Evolutionary conservation across 1,140 invertebrate species (phyloP).

Genomic region (Procambarus virginalis): DNA sequence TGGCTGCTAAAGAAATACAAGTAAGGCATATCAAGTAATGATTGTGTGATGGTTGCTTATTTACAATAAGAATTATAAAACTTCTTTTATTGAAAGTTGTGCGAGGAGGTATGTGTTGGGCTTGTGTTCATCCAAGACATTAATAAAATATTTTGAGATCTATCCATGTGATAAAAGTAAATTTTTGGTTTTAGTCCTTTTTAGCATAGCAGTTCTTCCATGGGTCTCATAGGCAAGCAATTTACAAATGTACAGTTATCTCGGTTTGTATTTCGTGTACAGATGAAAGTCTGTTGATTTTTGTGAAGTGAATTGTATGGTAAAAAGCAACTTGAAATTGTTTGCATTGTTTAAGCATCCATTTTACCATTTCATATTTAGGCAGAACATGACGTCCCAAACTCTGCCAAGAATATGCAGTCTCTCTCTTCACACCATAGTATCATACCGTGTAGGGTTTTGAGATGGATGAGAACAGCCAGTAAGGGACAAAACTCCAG

Average conservation of each 20-base stretch:
- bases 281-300: slow-evolving; percentile 42
- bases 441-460: slow-evolving; percentile 23
- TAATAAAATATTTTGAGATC: slow-evolving; percentile 25
- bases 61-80: slow-evolving; percentile 30
- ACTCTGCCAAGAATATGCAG: slow-evolving; percentile 28
- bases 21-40: slow-evolving; percentile 53
- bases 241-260: slow-evolving; percentile 60
- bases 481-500: slow-evolving; percentile 64
- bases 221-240: slow-evolving; percentile 58
- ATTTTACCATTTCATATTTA: slow-evolving; percentile 52
- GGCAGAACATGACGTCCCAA: slow-evolving; percentile 56
- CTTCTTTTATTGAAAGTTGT: slow-evolving; percentile 36
- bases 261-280: slow-evolving; percentile 57
- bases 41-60: slow-evolving; percentile 35
- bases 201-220: slow-evolving; percentile 59
- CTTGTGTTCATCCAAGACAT: slow-evolving; percentile 26
- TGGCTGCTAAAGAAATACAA: slow-evolving; percentile 44
- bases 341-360: slow-evolving; percentile 33
- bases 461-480: slow-evolving; percentile 59
- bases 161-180: slow-evolving; percentile 39
- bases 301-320: slow-evolving; percentile 33
- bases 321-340: slow-evolving; percentile 28
- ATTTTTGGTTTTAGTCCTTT: slow-evolving; percentile 29
- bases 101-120: slow-evolving; percentile 28
- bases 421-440: slow-evolving; percentile 33